Conservation (phyloP, 2,888 invertebrate species). For the Drosophila prolongata region DNA sequence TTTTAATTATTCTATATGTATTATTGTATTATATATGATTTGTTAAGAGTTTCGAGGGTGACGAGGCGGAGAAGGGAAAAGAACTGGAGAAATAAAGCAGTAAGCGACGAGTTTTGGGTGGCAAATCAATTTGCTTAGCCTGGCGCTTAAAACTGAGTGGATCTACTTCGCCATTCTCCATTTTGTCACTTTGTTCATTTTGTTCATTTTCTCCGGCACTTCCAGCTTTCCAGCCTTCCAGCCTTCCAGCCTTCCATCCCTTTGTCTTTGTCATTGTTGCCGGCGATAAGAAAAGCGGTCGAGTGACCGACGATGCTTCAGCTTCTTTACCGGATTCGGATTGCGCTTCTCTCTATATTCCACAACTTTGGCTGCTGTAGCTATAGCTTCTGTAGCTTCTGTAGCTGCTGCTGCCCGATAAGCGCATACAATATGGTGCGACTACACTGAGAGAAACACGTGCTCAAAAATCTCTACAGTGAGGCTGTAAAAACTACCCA, state of each 20-base stretch:
- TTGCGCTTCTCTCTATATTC: constrained; percentile 3
- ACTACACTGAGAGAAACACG: constrained; percentile 9
- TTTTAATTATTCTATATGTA: no score
- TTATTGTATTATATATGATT: no score
- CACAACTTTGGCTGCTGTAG: constrained; percentile 4
- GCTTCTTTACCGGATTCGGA: constrained; percentile 10
- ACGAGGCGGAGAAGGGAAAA: no score
- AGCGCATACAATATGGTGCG: constrained; percentile 34
- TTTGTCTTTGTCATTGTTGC: constrained; percentile 5
- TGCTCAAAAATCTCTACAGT: not conserved
- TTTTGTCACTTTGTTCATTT: not conserved
- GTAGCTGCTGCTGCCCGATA: constrained; percentile 38
- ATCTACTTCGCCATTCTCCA: not conserved
- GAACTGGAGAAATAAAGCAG: no score
- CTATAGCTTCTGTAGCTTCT: constrained; percentile 1
- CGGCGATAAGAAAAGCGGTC: constrained; percentile 25
- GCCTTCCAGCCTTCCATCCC: not conserved
- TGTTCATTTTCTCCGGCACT: not conserved
- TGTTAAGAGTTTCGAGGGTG: no score
- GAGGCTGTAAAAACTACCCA: no score
- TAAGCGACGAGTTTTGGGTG: constrained; percentile 21
- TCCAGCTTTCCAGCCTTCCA: not conserved
- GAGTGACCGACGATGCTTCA: constrained; percentile 16
- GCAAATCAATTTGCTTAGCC: constrained; percentile 65
- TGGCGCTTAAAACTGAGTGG: constrained; percentile 7